A percentile compares a stretch with the other conserved stretches of the same genome.
Evolutionary conservation across 2,113 vertebrate genomes (phyloP).

Genomic region (Sigmodon hispidus): DNA sequence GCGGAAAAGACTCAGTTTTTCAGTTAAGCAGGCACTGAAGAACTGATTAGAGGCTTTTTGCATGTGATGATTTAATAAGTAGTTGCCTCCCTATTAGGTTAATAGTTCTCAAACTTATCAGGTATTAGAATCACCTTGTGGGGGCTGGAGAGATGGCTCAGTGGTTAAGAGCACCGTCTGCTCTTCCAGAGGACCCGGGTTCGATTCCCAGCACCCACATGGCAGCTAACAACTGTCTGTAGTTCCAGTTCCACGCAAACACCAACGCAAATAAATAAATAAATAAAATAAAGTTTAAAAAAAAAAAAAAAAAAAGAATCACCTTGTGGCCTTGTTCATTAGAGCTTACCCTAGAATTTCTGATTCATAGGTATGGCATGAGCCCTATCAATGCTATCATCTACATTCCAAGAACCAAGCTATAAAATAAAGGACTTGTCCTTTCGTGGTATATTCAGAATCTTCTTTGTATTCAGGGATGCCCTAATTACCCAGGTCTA

Average conservation of each 20-base stretch:
- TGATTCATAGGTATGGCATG: not conserved
- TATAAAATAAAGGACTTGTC: not conserved
- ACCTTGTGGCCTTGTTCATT: not conserved
- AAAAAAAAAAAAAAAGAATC: no score
- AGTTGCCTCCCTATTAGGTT: not conserved
- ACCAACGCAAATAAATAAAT: no score
- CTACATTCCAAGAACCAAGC: not conserved
- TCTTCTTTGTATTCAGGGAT: not conserved
- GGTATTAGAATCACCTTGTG: not conserved
- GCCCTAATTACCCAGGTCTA: not conserved
- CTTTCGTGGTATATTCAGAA: not conserved
- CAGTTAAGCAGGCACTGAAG: slow-evolving; percentile 3
- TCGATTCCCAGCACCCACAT: no score
- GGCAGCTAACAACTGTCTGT: no score
- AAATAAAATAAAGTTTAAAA: no score
- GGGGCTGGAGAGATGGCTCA: no score
- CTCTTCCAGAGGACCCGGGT: no score
- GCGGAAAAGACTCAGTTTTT: no score
- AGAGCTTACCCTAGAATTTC: not conserved
- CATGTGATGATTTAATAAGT: not conserved
- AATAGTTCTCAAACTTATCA: not conserved
- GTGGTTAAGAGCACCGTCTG: no score
- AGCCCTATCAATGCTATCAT: not conserved
- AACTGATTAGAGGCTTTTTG: not conserved
- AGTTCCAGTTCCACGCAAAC: no score